Percentiles rank a stretch among this genome's conserved stretches.
These are phyloP conservation scores for Coremacera marginata DNA, from an alignment of 2,888 invertebrate species.

Conservation along the genomic window DNA sequence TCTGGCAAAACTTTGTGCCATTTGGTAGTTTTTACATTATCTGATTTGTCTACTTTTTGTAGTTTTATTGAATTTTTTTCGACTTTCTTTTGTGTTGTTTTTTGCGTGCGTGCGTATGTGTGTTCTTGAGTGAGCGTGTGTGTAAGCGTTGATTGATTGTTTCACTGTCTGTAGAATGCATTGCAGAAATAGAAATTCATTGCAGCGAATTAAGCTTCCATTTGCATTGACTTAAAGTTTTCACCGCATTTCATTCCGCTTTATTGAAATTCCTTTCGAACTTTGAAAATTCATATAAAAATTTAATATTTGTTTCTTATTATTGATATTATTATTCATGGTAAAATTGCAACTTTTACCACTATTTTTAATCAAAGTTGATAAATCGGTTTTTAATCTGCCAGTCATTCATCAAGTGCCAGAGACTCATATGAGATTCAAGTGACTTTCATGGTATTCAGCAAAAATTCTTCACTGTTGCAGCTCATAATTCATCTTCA, in stretches of 20 bases:
- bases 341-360: background rate
- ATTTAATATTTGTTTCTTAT: background rate
- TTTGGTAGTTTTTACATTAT: too few relatives aligned
- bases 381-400: too few relatives aligned
- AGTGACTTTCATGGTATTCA: too few relatives aligned
- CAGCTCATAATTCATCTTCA: slow-evolving; percentile 10
- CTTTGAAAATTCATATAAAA: background rate
- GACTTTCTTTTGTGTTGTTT: background rate
- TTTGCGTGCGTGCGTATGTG: background rate
- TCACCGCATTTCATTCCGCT: background rate
- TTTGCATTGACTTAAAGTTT: background rate
- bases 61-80: too few relatives aligned
- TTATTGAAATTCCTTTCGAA: background rate
- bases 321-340: background rate
- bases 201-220: background rate
- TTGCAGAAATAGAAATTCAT: background rate
- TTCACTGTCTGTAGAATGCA: background rate
- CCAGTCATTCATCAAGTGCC: too few relatives aligned
- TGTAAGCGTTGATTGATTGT: background rate
- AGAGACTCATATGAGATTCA: too few relatives aligned
- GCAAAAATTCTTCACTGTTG: too few relatives aligned
- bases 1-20: too few relatives aligned
- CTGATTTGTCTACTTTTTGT: too few relatives aligned
- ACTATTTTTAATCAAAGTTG: too few relatives aligned
- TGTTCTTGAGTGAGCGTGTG: background rate